Conservation (phyloP, 2,888 invertebrate species). For the Platycheirus rosarum region DNA sequence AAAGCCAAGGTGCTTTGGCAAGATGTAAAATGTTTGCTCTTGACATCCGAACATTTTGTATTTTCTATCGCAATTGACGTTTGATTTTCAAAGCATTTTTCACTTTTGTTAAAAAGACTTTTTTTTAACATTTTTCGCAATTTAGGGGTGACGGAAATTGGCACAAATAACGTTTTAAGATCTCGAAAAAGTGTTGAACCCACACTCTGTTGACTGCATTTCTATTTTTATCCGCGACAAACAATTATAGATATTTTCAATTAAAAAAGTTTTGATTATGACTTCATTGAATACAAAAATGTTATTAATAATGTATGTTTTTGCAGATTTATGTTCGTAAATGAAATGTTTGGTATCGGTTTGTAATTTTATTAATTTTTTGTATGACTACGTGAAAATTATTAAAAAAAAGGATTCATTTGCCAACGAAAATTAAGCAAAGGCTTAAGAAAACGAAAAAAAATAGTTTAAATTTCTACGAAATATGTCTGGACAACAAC, state of each 20-base stretch:
- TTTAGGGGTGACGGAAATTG: conserved; percentile 6
- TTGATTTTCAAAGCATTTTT: conserved; percentile 12
- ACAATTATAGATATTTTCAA: conserved; percentile 37
- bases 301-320: too few species aligned
- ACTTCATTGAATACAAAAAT: too few species aligned
- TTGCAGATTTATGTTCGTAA: conserved; percentile 28
- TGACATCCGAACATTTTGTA: conserved; percentile 3
- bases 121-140: conserved; percentile 2
- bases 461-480: conserved; percentile 31
- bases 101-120: not conserved
- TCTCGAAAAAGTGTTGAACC: not conserved
- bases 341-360: conserved; percentile 9
- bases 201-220: conserved; percentile 35
- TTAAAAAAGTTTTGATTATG: conserved; percentile 36
- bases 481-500: conserved; percentile 82
- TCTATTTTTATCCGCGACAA: conserved; percentile 47
- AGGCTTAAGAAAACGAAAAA: conserved; percentile 28
- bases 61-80: conserved; percentile 9
- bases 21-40: conserved; percentile 9
- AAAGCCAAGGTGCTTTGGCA: conserved; percentile 19
- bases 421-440: conserved; percentile 9
- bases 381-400: not conserved
- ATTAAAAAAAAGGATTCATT: not conserved
- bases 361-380: conserved; percentile 23
- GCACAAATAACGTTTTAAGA: conserved; percentile 11